A percentile compares a stretch with the other conserved stretches of the same genome.
Evolutionary conservation across 1,140 invertebrate genomes (phyloP).

Genomic region (Scaptomyza pallida): DNA sequence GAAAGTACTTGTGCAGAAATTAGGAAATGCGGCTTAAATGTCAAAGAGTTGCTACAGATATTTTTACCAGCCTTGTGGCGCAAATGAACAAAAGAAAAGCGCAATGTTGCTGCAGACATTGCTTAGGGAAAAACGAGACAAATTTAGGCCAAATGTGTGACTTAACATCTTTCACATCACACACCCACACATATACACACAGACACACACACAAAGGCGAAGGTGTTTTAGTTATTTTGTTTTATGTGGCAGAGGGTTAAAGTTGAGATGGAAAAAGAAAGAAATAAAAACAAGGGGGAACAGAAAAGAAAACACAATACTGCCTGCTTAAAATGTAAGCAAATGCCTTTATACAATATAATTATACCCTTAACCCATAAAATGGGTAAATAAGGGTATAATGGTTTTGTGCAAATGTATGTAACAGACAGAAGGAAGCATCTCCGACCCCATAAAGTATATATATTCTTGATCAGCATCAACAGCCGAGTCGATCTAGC

Average conservation of each 20-base stretch:
- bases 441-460: no score
- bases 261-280: constrained; percentile 62
- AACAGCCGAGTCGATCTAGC: no score
- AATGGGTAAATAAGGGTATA: no score
- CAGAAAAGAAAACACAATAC: constrained; percentile 38
- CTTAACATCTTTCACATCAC: constrained; percentile 79
- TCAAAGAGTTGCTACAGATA: constrained; percentile 75
- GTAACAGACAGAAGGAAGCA: no score
- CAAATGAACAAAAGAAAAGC: constrained; percentile 76
- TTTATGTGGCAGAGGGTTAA: constrained; percentile 78
- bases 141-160: constrained; percentile 82
- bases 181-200: constrained; percentile 25
- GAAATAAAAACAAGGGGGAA: constrained; percentile 48
- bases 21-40: constrained; percentile 75
- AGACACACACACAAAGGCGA: constrained; percentile 31
- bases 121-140: constrained; percentile 65
- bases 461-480: no score
- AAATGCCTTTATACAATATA: constrained; percentile 73
- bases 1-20: constrained; percentile 71
- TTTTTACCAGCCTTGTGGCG: constrained; percentile 72
- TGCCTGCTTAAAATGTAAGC: constrained; percentile 64
- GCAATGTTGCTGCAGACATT: constrained; percentile 22
- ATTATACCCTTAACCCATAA: no score
- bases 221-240: constrained; percentile 58
- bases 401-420: no score